Percentiles rank a stretch among this genome's conserved stretches.
These are phyloP conservation scores for Triplophysa yarkandensis DNA, from an alignment of 2,797 vertebrate genomes.

Conservation along the genomic window DNA sequence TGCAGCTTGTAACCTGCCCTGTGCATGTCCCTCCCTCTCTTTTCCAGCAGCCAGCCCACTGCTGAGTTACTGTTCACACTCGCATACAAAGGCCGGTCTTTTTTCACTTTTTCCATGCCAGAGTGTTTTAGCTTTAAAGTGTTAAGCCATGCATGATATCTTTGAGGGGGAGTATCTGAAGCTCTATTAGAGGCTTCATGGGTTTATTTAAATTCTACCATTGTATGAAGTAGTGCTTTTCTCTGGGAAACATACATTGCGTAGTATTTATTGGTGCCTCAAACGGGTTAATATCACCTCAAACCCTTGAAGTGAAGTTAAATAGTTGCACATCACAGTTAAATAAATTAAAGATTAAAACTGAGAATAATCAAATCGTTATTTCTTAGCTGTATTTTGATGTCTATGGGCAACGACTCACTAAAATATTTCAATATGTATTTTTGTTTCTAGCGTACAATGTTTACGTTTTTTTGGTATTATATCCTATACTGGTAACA, in stretches of 20 bases:
- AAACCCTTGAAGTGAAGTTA: too few species aligned
- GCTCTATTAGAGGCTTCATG: not conserved
- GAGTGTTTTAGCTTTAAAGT: not conserved
- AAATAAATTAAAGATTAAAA: too few species aligned
- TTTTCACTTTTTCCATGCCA: not conserved
- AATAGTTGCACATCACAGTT: too few species aligned
- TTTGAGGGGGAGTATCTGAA: not conserved
- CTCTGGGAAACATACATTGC: too few species aligned
- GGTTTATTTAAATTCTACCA: not conserved
- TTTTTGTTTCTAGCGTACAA: not conserved
- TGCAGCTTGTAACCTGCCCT: constrained; percentile 61
- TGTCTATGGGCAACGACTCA: too few species aligned
- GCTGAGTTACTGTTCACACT: not conserved
- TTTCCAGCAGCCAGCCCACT: not conserved
- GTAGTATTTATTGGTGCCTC: too few species aligned
- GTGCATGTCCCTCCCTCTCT: not conserved
- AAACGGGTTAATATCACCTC: too few species aligned
- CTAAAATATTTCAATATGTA: too few species aligned
- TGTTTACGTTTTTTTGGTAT: not conserved
- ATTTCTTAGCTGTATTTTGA: too few species aligned
- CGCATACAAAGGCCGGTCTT: not conserved
- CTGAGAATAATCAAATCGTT: too few species aligned
- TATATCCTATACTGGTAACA: not conserved
- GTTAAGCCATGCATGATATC: not conserved
- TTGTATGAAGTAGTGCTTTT: too few species aligned